Evolutionary conservation across 1,140 invertebrate genomes (phyloP), one percentile per base, ranked within the genome.

Genomic region (Piezodorus guildinii): DNA sequence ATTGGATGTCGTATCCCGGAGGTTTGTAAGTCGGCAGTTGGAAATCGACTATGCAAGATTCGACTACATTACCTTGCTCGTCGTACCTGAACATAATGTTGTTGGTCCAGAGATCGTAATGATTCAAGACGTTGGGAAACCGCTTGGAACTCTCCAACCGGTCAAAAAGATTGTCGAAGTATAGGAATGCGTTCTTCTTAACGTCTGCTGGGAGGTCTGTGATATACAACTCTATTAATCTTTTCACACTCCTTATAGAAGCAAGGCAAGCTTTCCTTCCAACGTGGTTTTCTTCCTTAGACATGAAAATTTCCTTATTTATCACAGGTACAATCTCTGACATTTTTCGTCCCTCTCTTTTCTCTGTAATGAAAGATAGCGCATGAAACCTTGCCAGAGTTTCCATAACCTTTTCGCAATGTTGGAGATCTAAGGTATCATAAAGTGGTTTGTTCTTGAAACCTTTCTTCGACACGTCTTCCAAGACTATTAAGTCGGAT

Each of bases 41-140:
- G n/a, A 60, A 64, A 23, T 64, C 63, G 5, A 64, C 2, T 5
- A 61, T 2, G 45, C 39, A 27, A n/a, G 12, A 16, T 54, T 30
- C 17, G 34, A 9, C 2, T 23, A 39, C 30, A 21, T 25, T 17
- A 1, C 43, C 58, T 15, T 56, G 15, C 5, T 12, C 10, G 27
- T 58, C 25, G 23, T 65, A 61, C 5, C 45, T 61, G 43, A 62
- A 62, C 64, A 65, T 61, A 15, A 62, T 62, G 21, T 65, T 65
- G 30, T 62, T 65, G 16, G 15, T 21, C 63, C 63, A 64, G 25
- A 64, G 34, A n/a, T 64, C 64, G 15, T 3, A 3, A 34, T 65
- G 59, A 2, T 39, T 21, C 12, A 62, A n/a, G 27, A 39, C 30
- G 23, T 56, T 56, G 15, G 52, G 52, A 19, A 44, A 34, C 14